Percentiles rank a stretch among this genome's conserved stretches.
Conservation (phyloP, 2,113 vertebrate species). For the Ictalurus furcatus region DNA sequence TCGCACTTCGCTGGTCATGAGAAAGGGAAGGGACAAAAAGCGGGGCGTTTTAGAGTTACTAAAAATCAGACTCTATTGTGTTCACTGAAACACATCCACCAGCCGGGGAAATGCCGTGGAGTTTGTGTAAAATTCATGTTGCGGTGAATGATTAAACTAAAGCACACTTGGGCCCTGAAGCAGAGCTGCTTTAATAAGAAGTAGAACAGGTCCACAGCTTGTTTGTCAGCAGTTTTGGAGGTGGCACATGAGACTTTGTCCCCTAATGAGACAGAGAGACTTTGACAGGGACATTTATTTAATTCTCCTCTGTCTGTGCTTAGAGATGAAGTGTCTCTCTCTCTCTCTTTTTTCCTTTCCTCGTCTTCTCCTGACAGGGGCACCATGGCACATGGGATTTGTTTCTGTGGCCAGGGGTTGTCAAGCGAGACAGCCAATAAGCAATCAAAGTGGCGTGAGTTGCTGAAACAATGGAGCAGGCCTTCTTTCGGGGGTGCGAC, state of each 20-base stretch:
- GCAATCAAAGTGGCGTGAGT: slow-evolving; percentile 85
- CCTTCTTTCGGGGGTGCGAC: slow-evolving; percentile 63
- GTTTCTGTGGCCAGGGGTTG: slow-evolving; percentile 86
- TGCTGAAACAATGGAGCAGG: slow-evolving; percentile 81
- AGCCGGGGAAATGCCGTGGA: not conserved
- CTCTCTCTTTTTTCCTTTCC: slow-evolving; percentile 48
- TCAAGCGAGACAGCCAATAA: slow-evolving; percentile 95
- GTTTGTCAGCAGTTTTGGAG: slow-evolving; percentile 87
- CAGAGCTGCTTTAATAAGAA: slow-evolving; percentile 39
- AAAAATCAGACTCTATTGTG: slow-evolving; percentile 37
- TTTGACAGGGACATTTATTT: slow-evolving; percentile 90
- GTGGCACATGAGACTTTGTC: slow-evolving; percentile 80
- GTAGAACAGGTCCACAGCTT: slow-evolving; percentile 48
- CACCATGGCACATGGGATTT: slow-evolving; percentile 91
- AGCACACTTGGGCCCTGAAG: not conserved
- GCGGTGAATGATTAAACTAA: slow-evolving; percentile 43
- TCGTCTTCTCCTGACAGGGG: slow-evolving; percentile 68
- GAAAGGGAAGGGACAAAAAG: not conserved
- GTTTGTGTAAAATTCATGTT: slow-evolving; percentile 37
- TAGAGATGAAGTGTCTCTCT: slow-evolving; percentile 17
- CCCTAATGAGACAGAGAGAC: slow-evolving; percentile 80
- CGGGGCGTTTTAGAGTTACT: not conserved
- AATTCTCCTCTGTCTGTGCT: slow-evolving; percentile 25
- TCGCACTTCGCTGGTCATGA: slow-evolving; percentile 20
- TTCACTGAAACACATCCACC: slow-evolving; percentile 31